These are phyloP conservation scores for Apamea monoglypha DNA, from an alignment of 2,888 invertebrate species.

Conservation along the genomic window DNA sequence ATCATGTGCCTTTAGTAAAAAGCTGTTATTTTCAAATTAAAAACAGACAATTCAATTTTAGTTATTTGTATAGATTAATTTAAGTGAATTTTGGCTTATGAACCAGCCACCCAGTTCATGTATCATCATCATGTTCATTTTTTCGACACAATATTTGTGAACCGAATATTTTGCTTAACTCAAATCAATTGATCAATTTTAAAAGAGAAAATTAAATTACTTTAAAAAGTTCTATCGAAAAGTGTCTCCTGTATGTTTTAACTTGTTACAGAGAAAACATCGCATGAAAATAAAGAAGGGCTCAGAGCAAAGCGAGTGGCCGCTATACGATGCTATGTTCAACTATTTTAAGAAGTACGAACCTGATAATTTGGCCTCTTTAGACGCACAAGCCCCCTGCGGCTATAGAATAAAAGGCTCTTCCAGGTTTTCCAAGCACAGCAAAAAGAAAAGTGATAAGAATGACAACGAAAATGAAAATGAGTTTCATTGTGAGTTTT, in stretches of 20 bases:
- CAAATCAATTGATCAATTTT: too few relatives aligned
- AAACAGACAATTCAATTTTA: too few relatives aligned
- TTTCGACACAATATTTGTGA: not conserved
- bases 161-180: not conserved
- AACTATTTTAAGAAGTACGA: conserved; percentile 79
- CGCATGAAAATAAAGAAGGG: conserved; percentile 79
- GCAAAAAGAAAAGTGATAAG: conserved; percentile 59
- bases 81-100: not conserved
- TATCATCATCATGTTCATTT: too few relatives aligned
- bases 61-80: not conserved
- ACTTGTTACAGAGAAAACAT: conserved; percentile 81
- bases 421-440: conserved; percentile 66
- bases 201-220: not conserved
- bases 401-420: conserved; percentile 66
- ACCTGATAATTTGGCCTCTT: conserved; percentile 73
- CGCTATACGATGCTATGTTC: conserved; percentile 80
- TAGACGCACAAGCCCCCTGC: conserved; percentile 74
- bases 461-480: conserved; percentile 74
- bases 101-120: too few relatives aligned
- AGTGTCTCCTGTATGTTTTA: not conserved
- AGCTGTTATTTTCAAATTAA: too few relatives aligned
- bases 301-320: conserved; percentile 77
- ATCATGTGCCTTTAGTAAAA: too few relatives aligned
- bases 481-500: conserved; percentile 85
- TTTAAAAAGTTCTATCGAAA: not conserved